Evolutionary conservation across 2,888 invertebrate genomes (phyloP), one percentile per base, ranked within the genome.

Genomic region (Ectemnius continuus): DNA sequence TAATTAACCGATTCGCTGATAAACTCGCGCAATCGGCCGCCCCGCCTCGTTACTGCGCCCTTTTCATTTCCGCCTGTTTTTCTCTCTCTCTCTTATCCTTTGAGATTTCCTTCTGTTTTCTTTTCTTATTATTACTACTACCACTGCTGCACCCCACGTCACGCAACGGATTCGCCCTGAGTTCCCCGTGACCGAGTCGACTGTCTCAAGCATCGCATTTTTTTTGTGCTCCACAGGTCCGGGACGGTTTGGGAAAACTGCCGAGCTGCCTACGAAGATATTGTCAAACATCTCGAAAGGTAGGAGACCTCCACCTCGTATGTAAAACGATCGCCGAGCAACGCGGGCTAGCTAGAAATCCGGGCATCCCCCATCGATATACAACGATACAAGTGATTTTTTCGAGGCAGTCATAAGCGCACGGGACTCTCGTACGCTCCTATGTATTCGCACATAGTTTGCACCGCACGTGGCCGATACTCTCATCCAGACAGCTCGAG

Each of bases 261-360:
- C 93, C 94, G 97, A 92, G 97, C 97, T 83, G 97, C 97, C 86
- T 97, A 97, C 92, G 97, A 97, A 92, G 97, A 97, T 92, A 97
- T 97, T 92, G 97, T 97, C 86, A 97, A 97, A 93, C 97, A 97
- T 92, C 94, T 97, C 91, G 97, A 97, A 94, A 96, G 97, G 96
- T 97, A 95, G 93, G 95, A 91, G 57, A 66, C 18, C 16, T 65
- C 16, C 57, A 75, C 36, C 36, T 3, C 68, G 63, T 23, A 61
- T 45, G 57, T 36, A 71, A 57, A 46, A 23, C 8, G n/a, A 13
- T 45, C 61, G 45, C 23, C 48, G 48, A 23, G 62, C 62, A 48
- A 48, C 52, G 36, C 36, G 52, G 16, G 52, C 16, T 52, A 52
- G 52, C 20, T 57, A 18, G 60, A 26, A 62, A 20, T 65, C 36